Evolutionary conservation across 2,113 vertebrate genomes (phyloP).

Genomic region (Ia io): DNA sequence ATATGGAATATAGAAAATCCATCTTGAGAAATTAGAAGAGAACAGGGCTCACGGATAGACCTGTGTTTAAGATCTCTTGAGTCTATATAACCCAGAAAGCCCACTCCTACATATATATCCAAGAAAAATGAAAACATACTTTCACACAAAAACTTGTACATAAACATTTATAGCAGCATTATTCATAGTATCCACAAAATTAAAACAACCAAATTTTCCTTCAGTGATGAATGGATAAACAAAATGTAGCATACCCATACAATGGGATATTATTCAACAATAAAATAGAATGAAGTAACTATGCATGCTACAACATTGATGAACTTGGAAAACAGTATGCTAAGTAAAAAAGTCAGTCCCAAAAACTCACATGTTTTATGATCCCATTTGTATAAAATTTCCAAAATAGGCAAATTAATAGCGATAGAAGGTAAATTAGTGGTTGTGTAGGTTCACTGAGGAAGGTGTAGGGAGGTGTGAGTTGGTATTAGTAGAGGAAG

Average conservation of each 20-base stretch:
- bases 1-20: background rate
- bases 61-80: background rate
- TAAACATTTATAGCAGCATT: background rate
- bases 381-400: background rate
- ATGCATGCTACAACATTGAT: background rate
- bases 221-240: background rate
- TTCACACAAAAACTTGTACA: background rate
- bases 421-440: background rate
- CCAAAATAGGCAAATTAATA: background rate
- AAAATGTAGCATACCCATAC: background rate
- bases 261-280: background rate
- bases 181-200: background rate
- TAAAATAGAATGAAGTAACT: background rate
- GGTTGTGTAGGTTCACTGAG: background rate
- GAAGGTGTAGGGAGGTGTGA: fast-evolving
- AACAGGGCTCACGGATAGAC: background rate
- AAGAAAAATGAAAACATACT: background rate
- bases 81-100: background rate
- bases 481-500: background rate
- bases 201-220: background rate
- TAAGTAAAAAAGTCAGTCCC: background rate
- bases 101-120: background rate
- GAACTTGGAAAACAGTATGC: background rate
- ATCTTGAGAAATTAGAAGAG: background rate
- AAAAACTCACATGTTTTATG: background rate